phyloP scores from a whole-genome alignment of 2,113 vertebrate genomes.

The Etia nguti region DNA sequence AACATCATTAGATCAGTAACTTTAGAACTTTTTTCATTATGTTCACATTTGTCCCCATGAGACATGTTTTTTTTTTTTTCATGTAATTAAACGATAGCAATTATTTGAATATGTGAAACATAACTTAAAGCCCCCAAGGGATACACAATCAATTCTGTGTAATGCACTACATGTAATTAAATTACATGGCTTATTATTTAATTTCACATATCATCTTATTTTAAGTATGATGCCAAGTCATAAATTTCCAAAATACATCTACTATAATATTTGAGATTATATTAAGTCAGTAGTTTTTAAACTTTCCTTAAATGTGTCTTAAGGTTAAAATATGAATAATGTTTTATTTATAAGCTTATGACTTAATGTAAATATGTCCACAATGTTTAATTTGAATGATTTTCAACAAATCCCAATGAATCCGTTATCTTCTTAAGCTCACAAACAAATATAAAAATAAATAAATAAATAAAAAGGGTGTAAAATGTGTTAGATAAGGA shows the following conservation, averaged over 20 bases:
- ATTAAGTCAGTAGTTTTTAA: not conserved
- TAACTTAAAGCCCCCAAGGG: not conserved
- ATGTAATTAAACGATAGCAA: not conserved
- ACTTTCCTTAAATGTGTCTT: not conserved
- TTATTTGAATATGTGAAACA: not conserved
- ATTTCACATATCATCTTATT: not conserved
- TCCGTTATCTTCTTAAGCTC: not conserved
- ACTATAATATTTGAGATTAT: not conserved
- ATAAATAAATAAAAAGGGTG: rapidly evolving
- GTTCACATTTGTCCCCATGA: not conserved
- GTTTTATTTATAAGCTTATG: not conserved
- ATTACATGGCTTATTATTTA: not conserved
- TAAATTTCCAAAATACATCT: rapidly evolving
- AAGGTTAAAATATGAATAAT: rapidly evolving
- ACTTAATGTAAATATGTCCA: not conserved
- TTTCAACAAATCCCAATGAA: not conserved
- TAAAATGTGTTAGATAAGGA: rapidly evolving
- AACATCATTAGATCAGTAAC: not conserved
- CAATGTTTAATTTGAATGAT: not conserved
- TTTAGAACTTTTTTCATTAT: not conserved
- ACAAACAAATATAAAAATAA: not conserved
- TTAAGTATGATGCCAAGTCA: not conserved
- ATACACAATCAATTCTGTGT: not conserved
- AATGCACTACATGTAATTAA: not conserved
- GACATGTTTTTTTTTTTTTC: not conserved